These are phyloP conservation scores for Reinhardtius hippoglossoides DNA, from an alignment of 2,113 vertebrate species.

Conservation along the genomic window DNA sequence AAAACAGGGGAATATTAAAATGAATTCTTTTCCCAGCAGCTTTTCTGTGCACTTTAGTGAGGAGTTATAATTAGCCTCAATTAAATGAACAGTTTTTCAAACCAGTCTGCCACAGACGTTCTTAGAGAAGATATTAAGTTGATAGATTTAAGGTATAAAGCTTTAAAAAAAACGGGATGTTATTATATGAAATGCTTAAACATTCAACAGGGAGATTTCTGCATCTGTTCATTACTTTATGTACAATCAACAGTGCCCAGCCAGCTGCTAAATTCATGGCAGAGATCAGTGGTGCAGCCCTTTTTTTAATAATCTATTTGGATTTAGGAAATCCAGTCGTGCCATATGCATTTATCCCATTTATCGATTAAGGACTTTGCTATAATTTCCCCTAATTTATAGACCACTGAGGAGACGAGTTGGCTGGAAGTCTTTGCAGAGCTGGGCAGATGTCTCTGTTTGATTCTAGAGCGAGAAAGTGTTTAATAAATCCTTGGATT, in stretches of 20 bases:
- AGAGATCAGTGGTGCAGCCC: not conserved
- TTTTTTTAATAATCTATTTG: constrained; percentile 24
- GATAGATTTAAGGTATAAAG: constrained; percentile 20
- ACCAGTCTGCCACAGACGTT: not conserved
- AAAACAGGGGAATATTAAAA: constrained; percentile 34
- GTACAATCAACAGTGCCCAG: constrained; percentile 2
- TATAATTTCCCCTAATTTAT: constrained; percentile 16
- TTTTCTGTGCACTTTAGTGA: constrained; percentile 16
- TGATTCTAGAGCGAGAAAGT: constrained; percentile 21
- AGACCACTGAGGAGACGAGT: constrained; percentile 45
- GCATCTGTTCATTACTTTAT: constrained; percentile 15
- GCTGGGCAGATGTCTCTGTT: constrained; percentile 30
- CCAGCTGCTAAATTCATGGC: no score
- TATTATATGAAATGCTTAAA: constrained; percentile 8
- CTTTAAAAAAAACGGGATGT: not conserved
- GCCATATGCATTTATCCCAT: constrained; percentile 17
- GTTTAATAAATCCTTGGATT: constrained; percentile 45
- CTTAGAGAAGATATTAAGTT: constrained; percentile 9
- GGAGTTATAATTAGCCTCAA: constrained; percentile 30
- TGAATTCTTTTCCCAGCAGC: constrained; percentile 17
- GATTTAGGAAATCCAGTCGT: not conserved
- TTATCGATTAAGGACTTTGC: constrained; percentile 39
- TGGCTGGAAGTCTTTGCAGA: constrained; percentile 20
- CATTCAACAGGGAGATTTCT: constrained; percentile 12
- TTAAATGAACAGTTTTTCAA: constrained; percentile 8